Evolutionary conservation across 2,888 invertebrate species (phyloP).

Genomic region (Cremastobaeus sp.): DNA sequence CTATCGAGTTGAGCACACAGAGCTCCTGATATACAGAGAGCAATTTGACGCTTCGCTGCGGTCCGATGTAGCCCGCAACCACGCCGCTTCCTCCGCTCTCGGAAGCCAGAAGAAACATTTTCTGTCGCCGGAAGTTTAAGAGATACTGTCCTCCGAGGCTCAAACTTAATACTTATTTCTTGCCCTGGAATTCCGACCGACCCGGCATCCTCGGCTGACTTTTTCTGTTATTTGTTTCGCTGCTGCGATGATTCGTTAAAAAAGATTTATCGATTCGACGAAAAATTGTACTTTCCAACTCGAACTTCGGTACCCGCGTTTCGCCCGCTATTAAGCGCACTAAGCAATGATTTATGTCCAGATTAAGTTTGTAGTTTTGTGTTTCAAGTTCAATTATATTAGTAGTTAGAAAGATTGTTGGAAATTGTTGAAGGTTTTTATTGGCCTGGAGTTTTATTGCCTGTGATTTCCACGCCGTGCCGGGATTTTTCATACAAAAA

Average conservation of each 20-base stretch:
- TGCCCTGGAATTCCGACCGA: slow-evolving; percentile 8
- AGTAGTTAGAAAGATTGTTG: slow-evolving; percentile 16
- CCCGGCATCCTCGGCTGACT: neutral
- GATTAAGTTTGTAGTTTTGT: slow-evolving; percentile 19
- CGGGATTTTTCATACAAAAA: no score
- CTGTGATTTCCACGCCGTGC: slow-evolving; percentile 2
- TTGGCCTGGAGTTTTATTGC: neutral
- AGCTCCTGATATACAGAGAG: slow-evolving; percentile 13
- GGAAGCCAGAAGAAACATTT: slow-evolving; percentile 33
- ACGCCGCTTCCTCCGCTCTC: slow-evolving; percentile 16
- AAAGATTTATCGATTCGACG: slow-evolving; percentile 46
- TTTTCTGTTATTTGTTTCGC: slow-evolving; percentile 39
- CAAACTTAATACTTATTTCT: slow-evolving; percentile 47
- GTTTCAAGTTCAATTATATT: slow-evolving; percentile 43
- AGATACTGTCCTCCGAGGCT: slow-evolving; percentile 34
- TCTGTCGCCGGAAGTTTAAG: slow-evolving; percentile 48
- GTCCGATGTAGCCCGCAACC: slow-evolving; percentile 17
- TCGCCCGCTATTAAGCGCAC: slow-evolving; percentile 21
- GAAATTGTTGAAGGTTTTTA: neutral
- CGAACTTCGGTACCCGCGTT: slow-evolving; percentile 24
- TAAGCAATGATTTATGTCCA: slow-evolving; percentile 29
- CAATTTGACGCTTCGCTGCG: slow-evolving; percentile 53
- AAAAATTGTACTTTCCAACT: slow-evolving; percentile 49
- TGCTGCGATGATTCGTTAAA: slow-evolving; percentile 45
- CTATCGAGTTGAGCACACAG: slow-evolving; percentile 19